Evolutionary conservation across 2,797 vertebrate genomes (phyloP).

Genomic region (Acestrorhynchus altus): DNA sequence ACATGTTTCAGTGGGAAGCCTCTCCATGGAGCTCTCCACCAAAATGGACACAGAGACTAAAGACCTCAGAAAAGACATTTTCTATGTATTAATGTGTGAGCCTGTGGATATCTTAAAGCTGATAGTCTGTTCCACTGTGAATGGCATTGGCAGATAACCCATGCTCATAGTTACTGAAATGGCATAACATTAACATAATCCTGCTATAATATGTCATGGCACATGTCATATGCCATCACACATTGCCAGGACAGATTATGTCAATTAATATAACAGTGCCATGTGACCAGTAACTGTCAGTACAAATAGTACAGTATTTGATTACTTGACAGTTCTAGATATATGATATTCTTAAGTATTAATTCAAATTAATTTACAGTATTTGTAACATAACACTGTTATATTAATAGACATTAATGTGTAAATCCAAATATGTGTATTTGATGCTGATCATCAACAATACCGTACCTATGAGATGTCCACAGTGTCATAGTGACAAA

Average conservation of each 20-base stretch:
- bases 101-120: background rate
- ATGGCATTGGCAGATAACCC: conserved; percentile 16
- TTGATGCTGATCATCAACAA: background rate
- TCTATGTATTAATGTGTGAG: background rate
- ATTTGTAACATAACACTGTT: too few species aligned
- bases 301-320: background rate
- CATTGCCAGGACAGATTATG: background rate
- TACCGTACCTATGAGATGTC: background rate
- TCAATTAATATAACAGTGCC: background rate
- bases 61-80: conserved; percentile 26
- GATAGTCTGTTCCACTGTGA: background rate
- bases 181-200: background rate
- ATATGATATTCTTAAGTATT: too few species aligned
- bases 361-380: too few species aligned
- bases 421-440: background rate
- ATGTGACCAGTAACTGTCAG: background rate
- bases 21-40: conserved; percentile 18
- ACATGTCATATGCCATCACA: background rate
- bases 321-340: background rate
- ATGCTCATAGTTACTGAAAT: conserved; percentile 18
- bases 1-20: background rate
- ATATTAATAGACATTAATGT: too few species aligned
- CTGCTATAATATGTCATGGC: background rate
- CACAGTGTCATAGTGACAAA: too few species aligned
- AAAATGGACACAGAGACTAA: conserved; percentile 7